Evolutionary conservation across 2,113 vertebrate genomes (phyloP), one percentile per base, ranked within the genome.

Genomic region (Elaphurus davidianus): DNA sequence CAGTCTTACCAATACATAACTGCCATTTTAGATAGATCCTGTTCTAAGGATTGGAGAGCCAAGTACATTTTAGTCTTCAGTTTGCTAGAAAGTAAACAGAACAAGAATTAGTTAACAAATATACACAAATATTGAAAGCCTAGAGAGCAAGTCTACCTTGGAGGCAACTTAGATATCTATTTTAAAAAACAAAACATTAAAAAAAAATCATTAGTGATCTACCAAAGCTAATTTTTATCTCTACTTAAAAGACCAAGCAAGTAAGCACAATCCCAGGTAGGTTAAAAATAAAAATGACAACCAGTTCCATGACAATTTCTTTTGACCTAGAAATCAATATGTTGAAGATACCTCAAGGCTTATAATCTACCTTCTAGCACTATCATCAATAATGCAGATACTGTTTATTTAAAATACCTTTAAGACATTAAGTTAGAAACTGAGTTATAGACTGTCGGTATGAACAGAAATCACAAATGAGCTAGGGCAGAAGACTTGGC

Each of bases 31-130:
- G 99, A 99, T 87, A 99, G 99, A 98, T 99, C 99, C 97, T 99
- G 98, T 98, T 99, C 99, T 98, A 99, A 98, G 91, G 99, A 99
- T 79, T 99, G 99, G 90, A 99, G 99, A 64, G 99, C 99, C 95
- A 99, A 99, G 96, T 99, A 99, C 99, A 99, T 99, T 99, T 99
- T 99, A 55, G 99, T 99, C 99, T 99, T 99, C 85, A 99, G 98
- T 99, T 99, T 99, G 99, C 99, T 99, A 95, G 50, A 97, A 33
- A 52, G 15, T n/a, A 33, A 10, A 90, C 71, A 64, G 7, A 84
- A 90, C n/a, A 83, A 54, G 47, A 95, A 90, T 92, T 87, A 76
- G 25, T 11, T 95, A 50, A 97, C 90, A 95, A n/a, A 50, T 5
- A 97, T 1, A 83, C 7, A 92, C 10, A 89, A 21, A 89, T 33